Conservation (phyloP, 2,113 vertebrate species). For the Gallinago paraguaiae region DNA sequence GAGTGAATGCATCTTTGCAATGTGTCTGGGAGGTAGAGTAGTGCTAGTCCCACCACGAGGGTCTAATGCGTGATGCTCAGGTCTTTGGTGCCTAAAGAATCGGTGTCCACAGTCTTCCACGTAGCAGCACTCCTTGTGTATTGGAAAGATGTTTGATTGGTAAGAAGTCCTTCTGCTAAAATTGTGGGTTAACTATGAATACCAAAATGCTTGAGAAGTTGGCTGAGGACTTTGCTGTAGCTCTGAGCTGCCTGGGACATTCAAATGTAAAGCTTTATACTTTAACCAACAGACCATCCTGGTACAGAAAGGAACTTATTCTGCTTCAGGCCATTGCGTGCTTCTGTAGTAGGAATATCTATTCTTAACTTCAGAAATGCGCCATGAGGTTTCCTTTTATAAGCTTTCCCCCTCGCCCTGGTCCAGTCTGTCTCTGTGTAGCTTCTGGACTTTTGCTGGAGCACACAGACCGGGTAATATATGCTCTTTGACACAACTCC, state of each 20-base stretch:
- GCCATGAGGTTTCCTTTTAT: not conserved
- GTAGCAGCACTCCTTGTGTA: accelerated
- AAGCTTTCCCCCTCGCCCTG: not conserved
- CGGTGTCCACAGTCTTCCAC: accelerated
- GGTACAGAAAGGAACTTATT: not conserved
- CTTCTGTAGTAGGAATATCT: not conserved
- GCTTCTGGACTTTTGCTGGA: constrained; percentile 12
- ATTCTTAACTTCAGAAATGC: not conserved
- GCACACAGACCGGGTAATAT: not conserved
- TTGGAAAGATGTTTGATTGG: not conserved
- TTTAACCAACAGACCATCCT: not conserved
- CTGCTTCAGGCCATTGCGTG: not conserved
- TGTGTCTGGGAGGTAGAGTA: not conserved
- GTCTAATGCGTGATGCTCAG: not conserved
- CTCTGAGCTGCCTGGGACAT: not conserved
- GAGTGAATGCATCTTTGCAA: not conserved
- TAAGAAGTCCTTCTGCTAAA: not conserved
- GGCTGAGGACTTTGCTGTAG: not conserved
- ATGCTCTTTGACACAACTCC: constrained; percentile 57
- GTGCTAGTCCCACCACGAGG: not conserved
- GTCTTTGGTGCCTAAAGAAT: not conserved
- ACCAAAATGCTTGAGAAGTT: not conserved
- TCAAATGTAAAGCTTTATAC: not conserved
- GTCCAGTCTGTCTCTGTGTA: not conserved
- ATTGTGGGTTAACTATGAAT: not conserved